Base-by-base conservation (phyloP, 2,797 vertebrate species). In the Buceros bicornis region DNA sequence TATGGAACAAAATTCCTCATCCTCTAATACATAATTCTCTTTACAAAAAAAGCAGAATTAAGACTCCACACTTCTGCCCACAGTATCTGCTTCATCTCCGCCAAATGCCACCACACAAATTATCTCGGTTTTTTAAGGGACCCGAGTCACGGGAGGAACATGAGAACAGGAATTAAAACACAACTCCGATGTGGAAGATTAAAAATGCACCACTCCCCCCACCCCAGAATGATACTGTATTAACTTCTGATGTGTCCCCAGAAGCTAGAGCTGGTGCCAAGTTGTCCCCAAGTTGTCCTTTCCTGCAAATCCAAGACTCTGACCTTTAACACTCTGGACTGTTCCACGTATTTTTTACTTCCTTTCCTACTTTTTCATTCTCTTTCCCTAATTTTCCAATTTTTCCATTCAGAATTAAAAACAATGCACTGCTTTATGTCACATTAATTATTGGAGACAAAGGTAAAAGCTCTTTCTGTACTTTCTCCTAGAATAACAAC, bases 191-290 rank as follows among this genome's bases (percentile, higher is more conserved):
- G 4, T 5, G 16, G 13, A 86, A 57, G n/a, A 74, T 65, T 65
- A 22, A 66, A 82, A 82, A 50, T 57, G 8, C 3, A 62, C 18
- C 11, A 40, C 10, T 21, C 3, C 10, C 13, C 2, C 5, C 9
- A 25, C 7, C 2, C 9, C 48, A 11, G 13, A 65, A 42, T 0
- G 0, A 65, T 26, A 40, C 5, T 19, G 8, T 24, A 57, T 37
- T 70, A 91, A 57, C 8, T 69, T 65, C 56, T 83, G 24, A 65
- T 29, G 25, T 42, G 17, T 5, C 14, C 28, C 25, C 31, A 69
- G 29, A 71, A 64, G 9, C 28, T 22, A 67, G 25, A 57, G 14
- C 5, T 53, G 24, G 28, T 17, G 26, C 16, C 25, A 77, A 89
- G 40, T 10, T 79, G 11, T 47, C 25, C 43, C 18, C 60, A 45